Conservation (phyloP, 2,113 vertebrate genomes). For the Enhydra lutris region DNA sequence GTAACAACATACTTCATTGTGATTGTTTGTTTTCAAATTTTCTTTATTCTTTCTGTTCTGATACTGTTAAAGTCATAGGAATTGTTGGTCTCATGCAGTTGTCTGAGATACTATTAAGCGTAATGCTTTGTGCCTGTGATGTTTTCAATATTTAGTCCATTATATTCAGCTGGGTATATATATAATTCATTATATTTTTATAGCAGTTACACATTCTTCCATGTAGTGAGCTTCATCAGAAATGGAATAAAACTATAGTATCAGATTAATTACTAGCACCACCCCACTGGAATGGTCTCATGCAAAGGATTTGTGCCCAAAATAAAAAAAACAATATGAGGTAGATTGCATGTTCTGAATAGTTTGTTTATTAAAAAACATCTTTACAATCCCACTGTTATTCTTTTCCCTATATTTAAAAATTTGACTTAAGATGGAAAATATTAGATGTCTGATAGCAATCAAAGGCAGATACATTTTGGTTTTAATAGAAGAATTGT, state of each 20-base stretch:
- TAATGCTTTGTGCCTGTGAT: not conserved
- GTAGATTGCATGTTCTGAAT: not conserved
- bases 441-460: not conserved
- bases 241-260: slow-evolving; percentile 16
- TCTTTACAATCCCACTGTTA: not conserved
- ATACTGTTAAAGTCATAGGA: not conserved
- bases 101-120: not conserved
- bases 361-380: not conserved
- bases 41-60: not conserved
- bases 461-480: not conserved
- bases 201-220: slow-evolving; percentile 11
- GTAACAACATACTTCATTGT: not conserved
- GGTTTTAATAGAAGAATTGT: not conserved
- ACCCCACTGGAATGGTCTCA: not conserved
- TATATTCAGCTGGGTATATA: not conserved
- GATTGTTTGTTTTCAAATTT: not conserved
- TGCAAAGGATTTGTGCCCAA: not conserved
- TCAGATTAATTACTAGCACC: slow-evolving; percentile 46
- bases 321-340: not conserved
- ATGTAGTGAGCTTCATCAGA: slow-evolving; percentile 45
- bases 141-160: not conserved
- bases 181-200: slow-evolving; percentile 51
- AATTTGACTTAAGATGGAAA: not conserved
- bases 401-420: not conserved
- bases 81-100: not conserved